These are phyloP conservation scores for Thera britannica DNA, from an alignment of 2,888 invertebrate species.

Conservation along the genomic window DNA sequence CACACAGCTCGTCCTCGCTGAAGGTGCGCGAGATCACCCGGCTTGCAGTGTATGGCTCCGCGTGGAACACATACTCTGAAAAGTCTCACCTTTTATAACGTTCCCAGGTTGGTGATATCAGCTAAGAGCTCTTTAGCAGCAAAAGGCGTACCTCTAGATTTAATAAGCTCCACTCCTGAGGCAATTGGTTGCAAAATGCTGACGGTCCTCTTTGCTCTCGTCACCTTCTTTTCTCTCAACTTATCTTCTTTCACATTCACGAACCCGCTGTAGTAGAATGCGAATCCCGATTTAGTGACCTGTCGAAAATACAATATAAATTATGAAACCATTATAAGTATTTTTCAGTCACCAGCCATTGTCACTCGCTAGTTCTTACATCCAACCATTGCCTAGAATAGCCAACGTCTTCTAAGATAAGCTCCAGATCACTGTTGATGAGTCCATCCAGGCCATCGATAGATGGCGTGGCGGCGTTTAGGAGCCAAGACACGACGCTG, in stretches of 20 bases:
- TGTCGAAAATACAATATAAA: neutral
- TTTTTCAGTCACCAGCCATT: neutral
- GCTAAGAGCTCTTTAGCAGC: neutral
- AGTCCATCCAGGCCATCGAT: conserved; percentile 77
- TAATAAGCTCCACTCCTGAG: conserved; percentile 62
- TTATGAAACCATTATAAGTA: neutral
- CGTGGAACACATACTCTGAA: conserved; percentile 64
- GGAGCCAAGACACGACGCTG: conserved; percentile 85
- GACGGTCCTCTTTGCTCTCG: conserved; percentile 54
- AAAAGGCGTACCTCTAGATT: conserved; percentile 58
- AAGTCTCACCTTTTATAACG: neutral
- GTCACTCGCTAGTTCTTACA: conserved; percentile 48
- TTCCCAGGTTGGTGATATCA: no score
- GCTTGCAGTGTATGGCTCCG: conserved; percentile 79
- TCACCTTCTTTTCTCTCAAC: conserved; percentile 68
- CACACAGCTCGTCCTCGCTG: conserved; percentile 75
- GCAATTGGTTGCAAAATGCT: conserved; percentile 56
- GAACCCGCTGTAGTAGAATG: conserved; percentile 72
- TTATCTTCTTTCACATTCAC: conserved; percentile 70
- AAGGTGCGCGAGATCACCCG: conserved; percentile 71
- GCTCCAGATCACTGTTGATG: conserved; percentile 75
- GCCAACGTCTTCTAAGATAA: conserved; percentile 81
- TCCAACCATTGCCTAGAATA: conserved; percentile 78
- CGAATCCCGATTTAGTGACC: conserved; percentile 69
- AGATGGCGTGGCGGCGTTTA: conserved; percentile 76